Evolutionary conservation across 2,797 vertebrate genomes (phyloP).

Genomic region (Cynodonichthys magdalenae): DNA sequence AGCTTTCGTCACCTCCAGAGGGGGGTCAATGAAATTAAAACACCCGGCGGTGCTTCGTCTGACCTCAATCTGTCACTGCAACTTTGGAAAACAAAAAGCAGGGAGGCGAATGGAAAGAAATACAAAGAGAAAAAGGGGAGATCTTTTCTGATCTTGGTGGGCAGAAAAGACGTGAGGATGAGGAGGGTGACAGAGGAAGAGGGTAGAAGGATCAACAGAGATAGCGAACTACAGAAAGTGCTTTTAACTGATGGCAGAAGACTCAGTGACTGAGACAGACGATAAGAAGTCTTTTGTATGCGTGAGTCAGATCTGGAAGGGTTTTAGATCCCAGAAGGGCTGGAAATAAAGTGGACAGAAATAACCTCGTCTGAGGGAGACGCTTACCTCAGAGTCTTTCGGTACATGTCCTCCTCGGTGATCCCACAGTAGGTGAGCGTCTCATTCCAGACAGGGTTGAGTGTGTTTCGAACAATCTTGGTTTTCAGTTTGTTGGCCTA

Average conservation of each 20-base stretch:
- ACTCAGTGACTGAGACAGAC: conserved; percentile 24
- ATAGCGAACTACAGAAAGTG: conserved; percentile 13
- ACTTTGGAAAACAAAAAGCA: conserved; percentile 47
- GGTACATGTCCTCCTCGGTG: conserved; percentile 90
- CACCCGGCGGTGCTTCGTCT: conserved; percentile 65
- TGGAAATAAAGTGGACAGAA: conserved; percentile 34
- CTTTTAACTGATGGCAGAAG: conserved; percentile 19
- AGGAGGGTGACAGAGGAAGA: conserved; percentile 27
- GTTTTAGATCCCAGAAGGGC: conserved; percentile 3
- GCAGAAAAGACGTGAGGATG: conserved; percentile 33
- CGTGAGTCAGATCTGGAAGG: conserved; percentile 9
- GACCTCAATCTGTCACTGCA: conserved; percentile 83
- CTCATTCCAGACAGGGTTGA: conserved; percentile 93
- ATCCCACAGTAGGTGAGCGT: conserved; percentile 89
- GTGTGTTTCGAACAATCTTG: conserved; percentile 88
- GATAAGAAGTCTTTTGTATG: conserved; percentile 57
- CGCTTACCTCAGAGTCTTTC: conserved; percentile 89
- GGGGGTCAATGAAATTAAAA: conserved; percentile 81
- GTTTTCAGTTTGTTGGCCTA: conserved; percentile 95
- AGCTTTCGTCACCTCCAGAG: conserved; percentile 71
- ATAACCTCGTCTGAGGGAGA: conserved; percentile 30
- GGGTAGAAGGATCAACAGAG: conserved; percentile 30
- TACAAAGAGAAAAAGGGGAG: conserved; percentile 36
- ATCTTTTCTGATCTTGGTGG: conserved; percentile 41
- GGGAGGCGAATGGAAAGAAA: conserved; percentile 31